phyloP scores from a whole-genome alignment of 2,113 vertebrate species.

The Circaetus cinerascens region DNA sequence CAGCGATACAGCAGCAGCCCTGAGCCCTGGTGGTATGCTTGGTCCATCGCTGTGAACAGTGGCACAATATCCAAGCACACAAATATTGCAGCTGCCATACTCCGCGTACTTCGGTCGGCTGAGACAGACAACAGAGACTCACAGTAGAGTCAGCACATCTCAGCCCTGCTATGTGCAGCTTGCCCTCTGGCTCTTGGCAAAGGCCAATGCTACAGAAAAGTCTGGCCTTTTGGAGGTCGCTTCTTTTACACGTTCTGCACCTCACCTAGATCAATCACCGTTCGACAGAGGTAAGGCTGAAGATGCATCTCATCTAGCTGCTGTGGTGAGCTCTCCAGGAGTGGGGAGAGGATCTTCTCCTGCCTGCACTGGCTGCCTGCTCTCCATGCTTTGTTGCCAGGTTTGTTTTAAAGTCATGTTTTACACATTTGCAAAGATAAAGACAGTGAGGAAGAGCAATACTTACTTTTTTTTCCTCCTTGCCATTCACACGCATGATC shows the following conservation, averaged over 20 bases:
- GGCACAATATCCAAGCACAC: too few species aligned
- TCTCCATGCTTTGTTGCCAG: neutral
- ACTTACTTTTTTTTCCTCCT: neutral
- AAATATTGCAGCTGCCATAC: neutral
- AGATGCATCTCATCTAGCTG: neutral
- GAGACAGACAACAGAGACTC: neutral
- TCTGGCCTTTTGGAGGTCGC: neutral
- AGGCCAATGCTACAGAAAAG: neutral
- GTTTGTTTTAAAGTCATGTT: neutral
- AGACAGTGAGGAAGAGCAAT: neutral
- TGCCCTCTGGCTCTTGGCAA: neutral
- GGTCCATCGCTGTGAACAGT: accelerated
- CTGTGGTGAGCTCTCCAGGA: neutral
- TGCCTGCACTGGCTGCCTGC: neutral
- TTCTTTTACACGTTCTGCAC: neutral
- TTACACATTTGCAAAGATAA: neutral
- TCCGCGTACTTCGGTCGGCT: accelerated
- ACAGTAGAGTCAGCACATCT: neutral
- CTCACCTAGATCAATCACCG: neutral
- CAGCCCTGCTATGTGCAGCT: neutral
- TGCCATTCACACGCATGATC: neutral
- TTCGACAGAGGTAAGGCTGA: neutral
- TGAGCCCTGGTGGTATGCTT: neutral
- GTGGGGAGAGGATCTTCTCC: too few species aligned
- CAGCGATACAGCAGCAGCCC: neutral